A percentile compares a stretch with the other conserved stretches of the same genome.
Evolutionary conservation across 2,888 invertebrate species (phyloP).

Genomic region (Deilephila porcellus): DNA sequence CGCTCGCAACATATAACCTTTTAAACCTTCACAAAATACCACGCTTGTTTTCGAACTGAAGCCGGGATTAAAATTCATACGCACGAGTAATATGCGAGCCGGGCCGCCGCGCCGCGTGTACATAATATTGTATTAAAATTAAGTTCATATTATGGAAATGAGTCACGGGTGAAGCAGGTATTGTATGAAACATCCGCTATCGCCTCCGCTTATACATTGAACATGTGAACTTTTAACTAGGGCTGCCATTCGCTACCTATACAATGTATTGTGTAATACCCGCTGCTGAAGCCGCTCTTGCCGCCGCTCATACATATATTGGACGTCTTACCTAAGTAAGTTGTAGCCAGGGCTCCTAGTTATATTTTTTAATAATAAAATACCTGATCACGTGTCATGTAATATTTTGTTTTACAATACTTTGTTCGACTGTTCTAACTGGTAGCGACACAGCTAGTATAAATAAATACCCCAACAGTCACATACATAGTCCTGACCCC

Average conservation of each 20-base stretch:
- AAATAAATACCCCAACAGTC: too few relatives aligned
- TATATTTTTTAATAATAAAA: too few relatives aligned
- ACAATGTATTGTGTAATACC: not conserved
- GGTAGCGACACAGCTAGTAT: too few relatives aligned
- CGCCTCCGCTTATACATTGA: not conserved
- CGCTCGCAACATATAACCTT: not conserved
- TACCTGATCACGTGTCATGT: too few relatives aligned
- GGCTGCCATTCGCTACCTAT: too few relatives aligned
- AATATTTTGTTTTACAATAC: too few relatives aligned
- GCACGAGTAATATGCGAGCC: not conserved
- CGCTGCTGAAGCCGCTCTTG: not conserved
- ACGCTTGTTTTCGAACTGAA: slow-evolving; percentile 1
- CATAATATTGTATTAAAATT: slow-evolving; percentile 7
- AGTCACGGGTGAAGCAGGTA: not conserved
- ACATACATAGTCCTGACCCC: too few relatives aligned
- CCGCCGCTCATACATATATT: not conserved
- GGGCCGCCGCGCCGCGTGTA: not conserved
- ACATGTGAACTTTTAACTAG: too few relatives aligned
- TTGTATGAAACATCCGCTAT: not conserved
- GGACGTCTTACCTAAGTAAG: too few relatives aligned
- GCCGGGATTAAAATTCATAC: slow-evolving; percentile 1
- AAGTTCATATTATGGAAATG: slow-evolving; percentile 8
- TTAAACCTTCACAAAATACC: not conserved
- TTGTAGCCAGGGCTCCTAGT: too few relatives aligned
- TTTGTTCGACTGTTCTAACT: too few relatives aligned